Percentiles rank a stretch among this genome's conserved stretches.
These are phyloP conservation scores for Drosophila ficusphila DNA, from an alignment of 1,140 invertebrate species.

Conservation along the genomic window DNA sequence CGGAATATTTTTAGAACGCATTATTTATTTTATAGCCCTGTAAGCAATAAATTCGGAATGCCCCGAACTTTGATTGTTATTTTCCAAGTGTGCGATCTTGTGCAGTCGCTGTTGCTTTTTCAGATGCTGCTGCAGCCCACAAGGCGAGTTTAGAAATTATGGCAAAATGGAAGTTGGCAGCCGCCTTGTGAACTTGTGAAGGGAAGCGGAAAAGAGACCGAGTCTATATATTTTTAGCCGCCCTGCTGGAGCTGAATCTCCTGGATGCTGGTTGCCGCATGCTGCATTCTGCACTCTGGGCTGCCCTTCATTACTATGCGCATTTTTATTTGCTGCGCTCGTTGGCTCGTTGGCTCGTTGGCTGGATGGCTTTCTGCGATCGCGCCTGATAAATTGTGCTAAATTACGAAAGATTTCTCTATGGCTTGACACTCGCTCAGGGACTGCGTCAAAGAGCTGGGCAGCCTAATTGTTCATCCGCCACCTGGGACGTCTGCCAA, in stretches of 20 bases:
- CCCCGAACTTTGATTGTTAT: no score
- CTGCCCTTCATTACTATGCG: slow-evolving; percentile 26
- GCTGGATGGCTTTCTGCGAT: slow-evolving; percentile 7
- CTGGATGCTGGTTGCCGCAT: slow-evolving; percentile 4
- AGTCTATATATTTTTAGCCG: slow-evolving; percentile 41
- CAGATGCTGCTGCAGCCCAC: slow-evolving; percentile 44
- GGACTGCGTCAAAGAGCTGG: slow-evolving; percentile 4
- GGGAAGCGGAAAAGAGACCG: slow-evolving; percentile 7
- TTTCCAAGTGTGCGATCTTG: slow-evolving; percentile 1
- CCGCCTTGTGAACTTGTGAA: slow-evolving; percentile 12
- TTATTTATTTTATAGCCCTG: no score
- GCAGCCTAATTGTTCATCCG: slow-evolving; percentile 37
- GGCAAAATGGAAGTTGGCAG: slow-evolving; percentile 62
- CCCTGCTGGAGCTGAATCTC: slow-evolving; percentile 7
- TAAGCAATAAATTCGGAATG: no score
- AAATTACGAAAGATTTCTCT: slow-evolving; percentile 33
- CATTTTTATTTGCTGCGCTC: slow-evolving; percentile 20
- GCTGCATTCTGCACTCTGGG: neutral
- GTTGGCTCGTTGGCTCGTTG: neutral
- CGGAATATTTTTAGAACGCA: no score
- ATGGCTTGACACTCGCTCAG: slow-evolving; percentile 21
- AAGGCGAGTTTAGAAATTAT: slow-evolving; percentile 71
- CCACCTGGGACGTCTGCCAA: slow-evolving; percentile 44
- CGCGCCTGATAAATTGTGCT: slow-evolving; percentile 35
- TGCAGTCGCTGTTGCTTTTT: slow-evolving; percentile 17